Conservation (phyloP, 2,888 invertebrate genomes). For the Cantharis nigra region DNA sequence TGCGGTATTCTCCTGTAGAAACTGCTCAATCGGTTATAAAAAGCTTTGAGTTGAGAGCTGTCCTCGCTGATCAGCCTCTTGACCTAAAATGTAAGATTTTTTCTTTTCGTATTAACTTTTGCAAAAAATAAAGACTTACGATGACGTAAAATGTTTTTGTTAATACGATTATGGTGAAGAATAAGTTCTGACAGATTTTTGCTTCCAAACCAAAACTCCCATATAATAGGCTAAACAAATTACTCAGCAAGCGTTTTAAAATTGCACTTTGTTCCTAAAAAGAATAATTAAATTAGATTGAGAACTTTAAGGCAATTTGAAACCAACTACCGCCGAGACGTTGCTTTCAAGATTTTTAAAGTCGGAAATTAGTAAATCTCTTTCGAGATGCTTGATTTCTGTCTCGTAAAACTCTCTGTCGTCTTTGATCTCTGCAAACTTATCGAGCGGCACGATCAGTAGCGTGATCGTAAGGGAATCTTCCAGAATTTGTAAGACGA, state of each 20-base stretch:
- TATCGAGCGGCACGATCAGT: not conserved
- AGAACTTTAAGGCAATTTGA: not conserved
- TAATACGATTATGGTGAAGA: conserved; percentile 11
- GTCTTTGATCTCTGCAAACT: not conserved
- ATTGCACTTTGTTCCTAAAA: conserved; percentile 4
- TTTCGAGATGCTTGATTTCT: conserved; percentile 11
- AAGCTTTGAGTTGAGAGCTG: not conserved
- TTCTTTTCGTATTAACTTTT: not conserved
- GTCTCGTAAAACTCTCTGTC: conserved; percentile 4
- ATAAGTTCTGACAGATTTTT: conserved; percentile 14
- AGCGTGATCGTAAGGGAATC: conserved; percentile 7
- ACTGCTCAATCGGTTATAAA: not conserved
- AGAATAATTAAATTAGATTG: not conserved
- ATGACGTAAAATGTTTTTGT: conserved; percentile 1
- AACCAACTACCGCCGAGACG: not conserved
- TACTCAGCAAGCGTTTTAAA: conserved; percentile 1
- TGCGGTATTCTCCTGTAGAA: conserved; percentile 1
- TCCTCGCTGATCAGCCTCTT: conserved; percentile 7
- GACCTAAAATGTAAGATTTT: not conserved
- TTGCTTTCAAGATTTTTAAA: not conserved
- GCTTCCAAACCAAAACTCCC: not conserved
- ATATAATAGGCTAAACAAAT: conserved; percentile 12
- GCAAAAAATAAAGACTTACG: not conserved
- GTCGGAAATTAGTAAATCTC: not conserved
- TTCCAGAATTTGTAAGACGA: conserved; percentile 5